phyloP scores from a whole-genome alignment of 2,797 vertebrate species.

The Avahi laniger region DNA sequence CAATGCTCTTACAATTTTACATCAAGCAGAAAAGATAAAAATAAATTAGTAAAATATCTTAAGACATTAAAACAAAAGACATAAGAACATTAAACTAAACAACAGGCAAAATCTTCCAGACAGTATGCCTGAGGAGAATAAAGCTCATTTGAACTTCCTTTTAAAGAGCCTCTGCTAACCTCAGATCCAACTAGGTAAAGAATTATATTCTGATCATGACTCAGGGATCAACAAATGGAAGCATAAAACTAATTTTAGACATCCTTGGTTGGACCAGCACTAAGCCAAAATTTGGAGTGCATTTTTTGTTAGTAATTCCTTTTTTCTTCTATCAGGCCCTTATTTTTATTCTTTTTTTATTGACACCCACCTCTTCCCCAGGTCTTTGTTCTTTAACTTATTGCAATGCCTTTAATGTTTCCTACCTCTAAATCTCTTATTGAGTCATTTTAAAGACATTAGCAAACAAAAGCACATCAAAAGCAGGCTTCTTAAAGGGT shows the following conservation, averaged over 20 bases:
- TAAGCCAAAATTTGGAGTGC: background rate
- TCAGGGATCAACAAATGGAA: background rate
- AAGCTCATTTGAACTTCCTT: background rate
- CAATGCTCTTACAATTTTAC: background rate
- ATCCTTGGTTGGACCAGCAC: background rate
- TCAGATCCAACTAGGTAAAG: background rate
- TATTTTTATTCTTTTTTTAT: background rate
- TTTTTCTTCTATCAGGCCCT: background rate
- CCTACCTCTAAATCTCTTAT: background rate
- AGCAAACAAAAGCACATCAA: background rate
- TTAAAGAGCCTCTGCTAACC: background rate
- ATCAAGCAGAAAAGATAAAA: constrained; percentile 7
- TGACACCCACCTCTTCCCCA: background rate
- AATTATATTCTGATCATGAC: background rate
- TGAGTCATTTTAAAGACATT: background rate
- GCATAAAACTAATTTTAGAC: background rate
- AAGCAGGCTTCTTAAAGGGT: background rate
- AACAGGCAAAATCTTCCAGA: background rate
- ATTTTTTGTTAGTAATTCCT: background rate
- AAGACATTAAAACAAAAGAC: background rate
- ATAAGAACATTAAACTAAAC: background rate
- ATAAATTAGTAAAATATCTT: background rate
- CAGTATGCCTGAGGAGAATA: background rate
- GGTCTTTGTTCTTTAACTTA: background rate
- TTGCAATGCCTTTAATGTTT: background rate